Evolutionary conservation across 1,140 invertebrate species (phyloP).

Genomic region (Dinoponera quadriceps): DNA sequence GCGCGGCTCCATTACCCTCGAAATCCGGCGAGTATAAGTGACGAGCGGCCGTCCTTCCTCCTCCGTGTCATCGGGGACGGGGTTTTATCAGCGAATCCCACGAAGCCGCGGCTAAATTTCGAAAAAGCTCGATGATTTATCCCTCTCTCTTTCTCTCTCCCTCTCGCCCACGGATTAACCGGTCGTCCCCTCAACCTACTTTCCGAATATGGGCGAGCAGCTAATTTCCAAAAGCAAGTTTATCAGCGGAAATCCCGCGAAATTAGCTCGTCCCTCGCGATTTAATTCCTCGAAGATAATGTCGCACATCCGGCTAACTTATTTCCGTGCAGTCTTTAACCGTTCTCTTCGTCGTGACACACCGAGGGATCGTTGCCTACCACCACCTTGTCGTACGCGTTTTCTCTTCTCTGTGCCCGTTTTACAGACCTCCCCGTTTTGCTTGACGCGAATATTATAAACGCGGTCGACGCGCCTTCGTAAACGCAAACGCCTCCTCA

Average conservation of each 20-base stretch:
- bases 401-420: too few relatives aligned
- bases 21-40: slow-evolving; percentile 35
- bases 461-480: background rate
- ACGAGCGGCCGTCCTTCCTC: slow-evolving; percentile 6
- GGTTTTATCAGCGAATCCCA: slow-evolving; percentile 15
- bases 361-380: too few relatives aligned
- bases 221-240: background rate
- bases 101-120: background rate
- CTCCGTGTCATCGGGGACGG: slow-evolving; percentile 24
- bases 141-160: background rate
- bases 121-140: background rate
- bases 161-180: too few relatives aligned
- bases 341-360: too few relatives aligned
- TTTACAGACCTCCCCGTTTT: too few relatives aligned
- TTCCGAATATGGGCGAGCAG: background rate
- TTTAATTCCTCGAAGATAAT: too few relatives aligned
- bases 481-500: background rate
- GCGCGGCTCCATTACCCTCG: slow-evolving; percentile 37
- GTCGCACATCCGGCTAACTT: too few relatives aligned
- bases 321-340: too few relatives aligned
- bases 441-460: too few relatives aligned
- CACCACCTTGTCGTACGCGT: too few relatives aligned
- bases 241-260: background rate
- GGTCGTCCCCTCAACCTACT: background rate
- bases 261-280: too few relatives aligned